phyloP scores from a whole-genome alignment of 2,797 vertebrate species.

The Gambusia yucatana region DNA sequence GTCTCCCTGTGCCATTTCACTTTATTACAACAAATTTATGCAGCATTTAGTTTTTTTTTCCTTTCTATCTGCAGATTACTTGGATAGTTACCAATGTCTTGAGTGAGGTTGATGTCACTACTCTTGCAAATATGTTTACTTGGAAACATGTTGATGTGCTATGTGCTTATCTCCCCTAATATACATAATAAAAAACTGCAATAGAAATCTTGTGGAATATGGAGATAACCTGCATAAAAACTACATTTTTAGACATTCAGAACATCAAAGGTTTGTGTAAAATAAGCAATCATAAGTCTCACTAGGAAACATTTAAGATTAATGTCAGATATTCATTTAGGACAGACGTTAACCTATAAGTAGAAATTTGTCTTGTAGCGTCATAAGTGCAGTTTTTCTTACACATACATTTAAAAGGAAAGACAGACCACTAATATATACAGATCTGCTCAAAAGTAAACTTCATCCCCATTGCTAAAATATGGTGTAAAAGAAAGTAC shows the following conservation, averaged over 20 bases:
- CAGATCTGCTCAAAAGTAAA: conserved; percentile 45
- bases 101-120: background rate
- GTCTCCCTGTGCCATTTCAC: background rate
- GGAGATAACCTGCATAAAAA: background rate
- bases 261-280: conserved; percentile 47
- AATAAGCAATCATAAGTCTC: conserved; percentile 30
- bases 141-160: background rate
- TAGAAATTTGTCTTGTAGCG: conserved; percentile 13
- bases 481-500: conserved; percentile 41
- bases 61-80: background rate
- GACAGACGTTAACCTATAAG: conserved; percentile 34
- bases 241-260: background rate
- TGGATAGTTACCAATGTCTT: background rate
- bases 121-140: background rate
- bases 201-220: background rate
- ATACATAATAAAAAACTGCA: background rate
- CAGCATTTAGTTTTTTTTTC: background rate
- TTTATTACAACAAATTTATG: background rate
- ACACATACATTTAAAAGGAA: conserved; percentile 49
- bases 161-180: background rate
- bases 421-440: conserved; percentile 39
- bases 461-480: conserved; percentile 44
- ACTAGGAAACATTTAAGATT: conserved; percentile 36
- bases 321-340: conserved; percentile 41
- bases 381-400: conserved; percentile 41